Percentiles rank a stretch among this genome's conserved stretches.
Evolutionary conservation across 1,140 invertebrate species (phyloP).

Genomic region (Charaxes varanes): DNA sequence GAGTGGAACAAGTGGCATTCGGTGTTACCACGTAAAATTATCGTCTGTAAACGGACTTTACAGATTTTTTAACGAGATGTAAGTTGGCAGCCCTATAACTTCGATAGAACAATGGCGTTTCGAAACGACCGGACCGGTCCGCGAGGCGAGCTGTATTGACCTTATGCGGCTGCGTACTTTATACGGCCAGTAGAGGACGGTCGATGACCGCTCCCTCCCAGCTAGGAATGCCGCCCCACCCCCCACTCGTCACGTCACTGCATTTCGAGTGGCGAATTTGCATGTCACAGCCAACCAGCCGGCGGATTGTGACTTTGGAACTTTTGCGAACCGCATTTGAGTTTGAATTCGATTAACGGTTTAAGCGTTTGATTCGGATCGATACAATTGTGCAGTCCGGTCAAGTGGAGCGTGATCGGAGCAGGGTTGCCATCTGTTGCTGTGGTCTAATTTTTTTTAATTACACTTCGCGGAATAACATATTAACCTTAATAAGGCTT

Average conservation of each 20-base stretch:
- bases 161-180: conserved; percentile 63
- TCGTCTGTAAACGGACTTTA: no score
- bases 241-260: conserved; percentile 50
- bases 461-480: no score
- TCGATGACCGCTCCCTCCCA: conserved; percentile 56
- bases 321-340: conserved; percentile 14
- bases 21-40: no score
- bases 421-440: no score
- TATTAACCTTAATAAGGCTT: no score
- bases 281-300: conserved; percentile 36
- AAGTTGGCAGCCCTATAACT: no score
- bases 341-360: conserved; percentile 10
- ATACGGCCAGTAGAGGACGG: conserved; percentile 59
- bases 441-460: no score
- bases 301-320: conserved; percentile 25
- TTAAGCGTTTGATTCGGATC: conserved; percentile 5
- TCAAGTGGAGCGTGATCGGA: conserved; percentile 7
- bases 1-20: no score
- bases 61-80: no score
- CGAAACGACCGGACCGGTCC: conserved; percentile 14
- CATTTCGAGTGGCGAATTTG: conserved; percentile 59
- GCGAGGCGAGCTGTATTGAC: conserved; percentile 37
- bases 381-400: conserved; percentile 2
- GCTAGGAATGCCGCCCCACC: conserved; percentile 48
- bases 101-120: conserved; percentile 15